These are phyloP conservation scores for Oophaga pumilio DNA, from an alignment of 2,113 vertebrate genomes.

Conservation along the genomic window DNA sequence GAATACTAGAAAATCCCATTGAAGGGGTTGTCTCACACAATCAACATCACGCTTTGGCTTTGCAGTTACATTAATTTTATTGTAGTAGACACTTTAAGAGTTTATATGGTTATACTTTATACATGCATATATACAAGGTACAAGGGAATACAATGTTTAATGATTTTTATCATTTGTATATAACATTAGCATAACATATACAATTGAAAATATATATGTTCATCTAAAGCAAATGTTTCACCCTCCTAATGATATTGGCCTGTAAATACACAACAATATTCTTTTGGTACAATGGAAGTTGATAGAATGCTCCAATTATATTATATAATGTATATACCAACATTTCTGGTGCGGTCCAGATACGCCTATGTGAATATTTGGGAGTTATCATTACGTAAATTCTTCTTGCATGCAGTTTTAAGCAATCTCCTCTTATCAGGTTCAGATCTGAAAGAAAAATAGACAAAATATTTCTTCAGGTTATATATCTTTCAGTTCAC, in stretches of 20 bases:
- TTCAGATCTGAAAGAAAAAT: conserved; percentile 13
- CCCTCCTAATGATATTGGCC: background rate
- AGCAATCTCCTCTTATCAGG: background rate
- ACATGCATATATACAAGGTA: conserved; percentile 32
- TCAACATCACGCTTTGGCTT: background rate
- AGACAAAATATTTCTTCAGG: background rate
- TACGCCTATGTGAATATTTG: background rate
- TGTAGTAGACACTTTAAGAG: background rate
- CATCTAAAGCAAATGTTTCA: background rate
- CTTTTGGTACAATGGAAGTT: background rate
- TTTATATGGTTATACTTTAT: background rate
- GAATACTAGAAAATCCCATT: too few species aligned
- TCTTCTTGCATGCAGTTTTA: background rate
- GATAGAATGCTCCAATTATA: background rate
- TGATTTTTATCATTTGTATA: background rate
- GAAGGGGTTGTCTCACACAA: too few species aligned
- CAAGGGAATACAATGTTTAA: conserved; percentile 1
- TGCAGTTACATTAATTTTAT: conserved; percentile 9
- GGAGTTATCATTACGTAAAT: background rate
- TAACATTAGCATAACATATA: background rate
- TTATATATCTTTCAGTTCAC: background rate
- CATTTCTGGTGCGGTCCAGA: background rate
- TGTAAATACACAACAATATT: background rate
- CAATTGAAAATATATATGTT: background rate
- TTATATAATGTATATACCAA: background rate